Percentiles rank a stretch among this genome's conserved stretches.
phyloP scores from a whole-genome alignment of 2,113 vertebrate species.

The Scartelaos histophorus region DNA sequence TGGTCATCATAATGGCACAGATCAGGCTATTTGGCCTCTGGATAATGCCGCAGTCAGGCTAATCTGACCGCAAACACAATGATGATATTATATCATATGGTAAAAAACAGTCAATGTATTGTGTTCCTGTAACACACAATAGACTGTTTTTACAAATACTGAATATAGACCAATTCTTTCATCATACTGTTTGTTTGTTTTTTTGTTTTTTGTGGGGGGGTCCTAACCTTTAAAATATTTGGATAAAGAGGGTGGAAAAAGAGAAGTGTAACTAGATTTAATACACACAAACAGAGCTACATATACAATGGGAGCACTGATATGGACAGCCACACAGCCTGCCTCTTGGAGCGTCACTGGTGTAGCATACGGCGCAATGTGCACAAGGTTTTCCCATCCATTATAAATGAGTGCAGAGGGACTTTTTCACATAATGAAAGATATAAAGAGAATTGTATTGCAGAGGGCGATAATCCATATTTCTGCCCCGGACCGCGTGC shows the following conservation, averaged over 20 bases:
- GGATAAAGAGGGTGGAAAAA: not conserved
- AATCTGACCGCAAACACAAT: slow-evolving; percentile 41
- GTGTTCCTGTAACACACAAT: not conserved
- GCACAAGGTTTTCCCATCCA: slow-evolving; percentile 45
- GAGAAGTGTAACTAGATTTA: not conserved
- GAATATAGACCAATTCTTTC: too few relatives aligned
- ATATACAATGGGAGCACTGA: slow-evolving; percentile 20
- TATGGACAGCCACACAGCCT: slow-evolving; percentile 37
- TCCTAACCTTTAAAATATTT: not conserved
- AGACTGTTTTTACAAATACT: not conserved
- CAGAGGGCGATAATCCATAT: slow-evolving; percentile 67
- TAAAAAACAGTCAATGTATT: not conserved
- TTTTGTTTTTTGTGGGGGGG: too few relatives aligned
- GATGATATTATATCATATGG: slow-evolving; percentile 21
- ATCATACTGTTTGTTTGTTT: too few relatives aligned
- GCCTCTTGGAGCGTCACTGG: slow-evolving; percentile 40
- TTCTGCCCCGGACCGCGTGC: slow-evolving; percentile 49
- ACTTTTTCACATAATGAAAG: slow-evolving; percentile 59
- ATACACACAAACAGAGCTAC: slow-evolving; percentile 10
- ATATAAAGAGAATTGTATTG: slow-evolving; percentile 66
- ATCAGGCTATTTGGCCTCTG: slow-evolving; percentile 67
- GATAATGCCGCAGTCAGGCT: slow-evolving; percentile 53
- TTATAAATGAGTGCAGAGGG: slow-evolving; percentile 57
- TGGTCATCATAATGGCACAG: slow-evolving; percentile 75
- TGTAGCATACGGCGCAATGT: slow-evolving; percentile 29